Base-by-base conservation (phyloP, 2,888 invertebrate genomes). In the Ischnura elegans region DNA sequence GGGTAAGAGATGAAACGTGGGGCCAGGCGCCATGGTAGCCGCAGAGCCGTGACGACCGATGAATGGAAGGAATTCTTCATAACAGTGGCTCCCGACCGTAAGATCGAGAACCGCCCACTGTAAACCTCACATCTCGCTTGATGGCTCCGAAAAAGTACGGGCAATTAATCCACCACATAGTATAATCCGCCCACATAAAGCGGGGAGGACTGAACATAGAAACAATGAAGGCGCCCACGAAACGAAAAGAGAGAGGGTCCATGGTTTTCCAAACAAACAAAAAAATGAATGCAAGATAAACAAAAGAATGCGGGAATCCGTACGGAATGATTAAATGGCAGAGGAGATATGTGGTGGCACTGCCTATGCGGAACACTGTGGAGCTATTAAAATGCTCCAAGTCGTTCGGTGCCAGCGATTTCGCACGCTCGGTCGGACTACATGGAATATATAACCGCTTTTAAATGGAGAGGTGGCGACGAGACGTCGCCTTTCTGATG, bases 361-460 rank as follows among this genome's bases (percentile, higher is more conserved):
- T 45, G 43, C 45, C n/a, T 0, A 21, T 43, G n/a, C n/a, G 21
- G 43, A 8, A 10, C 85, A 5, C 43, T 36, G 85, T 3, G 43
- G 19, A 25, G 36, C 42, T 55, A 55, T 87, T 36, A 55, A 87
- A 87, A 87, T 55, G 87, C 87, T 25, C 61, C n/a, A 61, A 25
- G 25, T 1, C 61, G 90, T 90, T 90, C 90, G 90, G 90, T 61
- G 61, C 90, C 90, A 66, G 43, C 13, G 66, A 86, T 90, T 90
- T 90, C 90, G 61, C 90, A 90, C 90, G 90, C 90, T 90, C 61
- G n/a, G 90, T 13, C 45, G 90, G 90, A 55, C 66, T 29, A 66
- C 90, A 66, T 66, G 61, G 90, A n/a, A 90, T 90, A 90, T 66
- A 61, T 76, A 61, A 46, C 25, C 86, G 86, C 45, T 42, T 55